Percentiles rank a stretch among this genome's conserved stretches.
phyloP scores from a whole-genome alignment of 2,888 invertebrate species.

The Ischnura elegans region DNA sequence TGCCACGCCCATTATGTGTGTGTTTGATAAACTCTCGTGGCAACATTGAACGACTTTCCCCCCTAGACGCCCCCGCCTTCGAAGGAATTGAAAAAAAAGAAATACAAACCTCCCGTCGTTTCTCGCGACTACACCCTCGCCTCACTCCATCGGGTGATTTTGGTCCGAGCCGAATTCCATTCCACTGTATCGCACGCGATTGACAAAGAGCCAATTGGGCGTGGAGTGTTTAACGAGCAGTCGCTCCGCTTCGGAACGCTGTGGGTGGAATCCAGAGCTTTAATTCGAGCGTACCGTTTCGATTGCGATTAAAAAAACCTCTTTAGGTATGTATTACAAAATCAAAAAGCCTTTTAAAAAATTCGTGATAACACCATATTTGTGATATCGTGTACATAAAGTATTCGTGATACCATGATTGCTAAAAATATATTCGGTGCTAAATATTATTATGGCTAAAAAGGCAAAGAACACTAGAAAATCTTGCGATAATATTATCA shows the following conservation, averaged over 20 bases:
- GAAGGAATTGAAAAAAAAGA: no score
- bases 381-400: no score
- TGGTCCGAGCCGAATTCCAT: neutral
- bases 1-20: constrained; percentile 2
- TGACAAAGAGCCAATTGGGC: neutral
- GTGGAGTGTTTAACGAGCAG: neutral
- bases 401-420: no score
- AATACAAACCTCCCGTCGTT: neutral
- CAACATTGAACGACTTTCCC: neutral
- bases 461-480: no score
- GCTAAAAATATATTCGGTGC: no score
- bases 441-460: no score
- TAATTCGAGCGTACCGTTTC: no score
- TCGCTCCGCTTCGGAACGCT: neutral
- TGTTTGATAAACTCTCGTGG: neutral
- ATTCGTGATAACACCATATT: no score
- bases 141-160: neutral
- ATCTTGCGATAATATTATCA: no score
- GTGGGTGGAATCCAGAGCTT: neutral
- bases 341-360: no score
- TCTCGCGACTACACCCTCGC: neutral
- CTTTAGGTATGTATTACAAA: no score
- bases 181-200: neutral
- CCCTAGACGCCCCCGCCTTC: neutral
- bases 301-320: no score